These are phyloP conservation scores for Gibbula magus DNA, from an alignment of 2,888 invertebrate genomes.

Conservation along the genomic window DNA sequence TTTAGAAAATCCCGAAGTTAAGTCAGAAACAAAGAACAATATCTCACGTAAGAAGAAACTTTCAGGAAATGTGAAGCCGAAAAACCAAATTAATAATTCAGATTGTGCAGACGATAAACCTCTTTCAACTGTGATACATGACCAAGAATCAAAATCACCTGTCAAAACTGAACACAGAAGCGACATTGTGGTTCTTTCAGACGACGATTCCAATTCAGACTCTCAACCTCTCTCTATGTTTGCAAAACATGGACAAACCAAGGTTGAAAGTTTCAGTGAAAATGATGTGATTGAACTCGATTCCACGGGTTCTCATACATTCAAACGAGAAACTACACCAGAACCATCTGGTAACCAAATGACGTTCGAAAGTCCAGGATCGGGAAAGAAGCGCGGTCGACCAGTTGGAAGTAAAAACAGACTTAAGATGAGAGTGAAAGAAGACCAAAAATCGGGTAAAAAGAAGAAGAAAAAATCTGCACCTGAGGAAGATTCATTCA, in stretches of 20 bases:
- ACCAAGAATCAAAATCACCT: conserved; percentile 14
- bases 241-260: not conserved
- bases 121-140: not conserved
- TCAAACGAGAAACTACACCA: too few species aligned
- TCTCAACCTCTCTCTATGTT: not conserved
- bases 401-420: conserved; percentile 15
- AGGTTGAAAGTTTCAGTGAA: not conserved
- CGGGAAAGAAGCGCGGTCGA: not conserved
- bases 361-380: not conserved
- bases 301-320: not conserved
- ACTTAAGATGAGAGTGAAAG: not conserved
- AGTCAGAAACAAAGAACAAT: too few species aligned
- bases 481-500: conserved; percentile 49
- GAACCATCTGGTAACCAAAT: not conserved
- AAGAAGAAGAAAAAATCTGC: conserved; percentile 15
- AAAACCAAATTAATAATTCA: too few species aligned
- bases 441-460: not conserved
- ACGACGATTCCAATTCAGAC: conserved; percentile 1
- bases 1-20: too few species aligned
- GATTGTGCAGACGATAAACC: too few species aligned
- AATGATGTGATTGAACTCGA: not conserved
- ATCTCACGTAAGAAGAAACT: too few species aligned
- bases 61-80: too few species aligned
- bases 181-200: not conserved
- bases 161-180: not conserved